Evolutionary conservation across 2,113 vertebrate genomes (phyloP).

Genomic region (Pteruthius melanotis): DNA sequence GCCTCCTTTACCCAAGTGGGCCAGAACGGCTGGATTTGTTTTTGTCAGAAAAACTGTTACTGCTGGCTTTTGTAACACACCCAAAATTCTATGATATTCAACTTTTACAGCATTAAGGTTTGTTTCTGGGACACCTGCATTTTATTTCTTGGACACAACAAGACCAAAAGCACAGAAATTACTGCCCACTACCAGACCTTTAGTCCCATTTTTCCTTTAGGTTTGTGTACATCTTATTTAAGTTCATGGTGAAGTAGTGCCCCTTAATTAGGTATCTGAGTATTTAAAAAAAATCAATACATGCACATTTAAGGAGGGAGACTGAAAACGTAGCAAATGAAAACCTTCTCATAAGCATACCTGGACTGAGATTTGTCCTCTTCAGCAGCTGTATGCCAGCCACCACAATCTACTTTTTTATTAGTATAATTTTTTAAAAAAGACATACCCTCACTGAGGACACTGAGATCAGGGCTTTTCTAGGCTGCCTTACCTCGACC

Average conservation of each 20-base stretch:
- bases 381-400: not conserved
- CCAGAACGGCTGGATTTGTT: not conserved
- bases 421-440: not conserved
- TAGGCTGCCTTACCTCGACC: not conserved
- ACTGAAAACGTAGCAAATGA: not conserved
- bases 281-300: not conserved
- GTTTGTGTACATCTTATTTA: rapidly evolving
- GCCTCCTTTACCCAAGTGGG: not conserved
- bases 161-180: not conserved
- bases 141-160: not conserved
- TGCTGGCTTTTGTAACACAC: not conserved
- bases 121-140: not conserved
- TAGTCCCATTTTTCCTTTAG: not conserved
- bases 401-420: not conserved
- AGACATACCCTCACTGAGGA: not conserved
- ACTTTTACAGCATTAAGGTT: not conserved
- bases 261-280: not conserved
- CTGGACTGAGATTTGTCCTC: not conserved
- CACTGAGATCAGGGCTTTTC: not conserved
- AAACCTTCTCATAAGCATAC: not conserved
- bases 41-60: not conserved
- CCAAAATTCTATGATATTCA: not conserved
- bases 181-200: not conserved
- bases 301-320: not conserved
- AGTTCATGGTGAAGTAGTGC: not conserved